phyloP scores from a whole-genome alignment of 2,113 vertebrate genomes.

The Bujurquina vittata region DNA sequence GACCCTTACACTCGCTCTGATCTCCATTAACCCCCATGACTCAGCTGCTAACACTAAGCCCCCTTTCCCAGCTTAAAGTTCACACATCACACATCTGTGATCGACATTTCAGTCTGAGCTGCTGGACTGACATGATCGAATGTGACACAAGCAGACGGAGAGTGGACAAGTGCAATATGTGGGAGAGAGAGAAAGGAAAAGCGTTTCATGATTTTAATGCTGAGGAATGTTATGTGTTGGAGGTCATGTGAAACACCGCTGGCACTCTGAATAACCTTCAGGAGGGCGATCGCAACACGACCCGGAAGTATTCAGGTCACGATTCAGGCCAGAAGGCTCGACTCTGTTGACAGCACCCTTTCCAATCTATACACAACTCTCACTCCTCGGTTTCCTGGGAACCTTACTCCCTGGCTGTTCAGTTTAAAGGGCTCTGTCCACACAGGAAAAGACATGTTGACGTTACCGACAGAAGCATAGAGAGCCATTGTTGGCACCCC shows the following conservation, averaged over 20 bases:
- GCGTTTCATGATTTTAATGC: conserved; percentile 53
- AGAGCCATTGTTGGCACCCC: conserved; percentile 51
- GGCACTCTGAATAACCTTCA: conserved; percentile 71
- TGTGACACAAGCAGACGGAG: conserved; percentile 35
- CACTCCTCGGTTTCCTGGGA: conserved; percentile 69
- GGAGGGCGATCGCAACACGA: conserved; percentile 63
- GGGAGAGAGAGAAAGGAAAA: conserved; percentile 19
- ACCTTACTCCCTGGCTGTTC: conserved; percentile 48
- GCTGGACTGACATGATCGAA: conserved; percentile 35
- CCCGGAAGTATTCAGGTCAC: conserved; percentile 76
- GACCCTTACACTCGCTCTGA: conserved; percentile 34
- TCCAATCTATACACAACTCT: conserved; percentile 68
- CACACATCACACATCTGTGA: conserved; percentile 62
- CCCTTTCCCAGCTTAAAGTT: conserved; percentile 30
- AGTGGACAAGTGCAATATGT: conserved; percentile 37
- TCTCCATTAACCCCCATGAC: conserved; percentile 73
- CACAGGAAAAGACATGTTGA: conserved; percentile 55
- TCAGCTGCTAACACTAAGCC: conserved; percentile 62
- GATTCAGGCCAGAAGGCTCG: conserved; percentile 63
- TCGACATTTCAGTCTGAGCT: conserved; percentile 23
- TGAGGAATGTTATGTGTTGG: conserved; percentile 68
- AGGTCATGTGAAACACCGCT: conserved; percentile 78
- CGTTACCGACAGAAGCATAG: conserved; percentile 50
- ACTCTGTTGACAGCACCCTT: conserved; percentile 70
- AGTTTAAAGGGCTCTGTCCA: conserved; percentile 49